Evolutionary conservation across 2,797 vertebrate genomes (phyloP).

Genomic region (Sebastes taczanowskii): DNA sequence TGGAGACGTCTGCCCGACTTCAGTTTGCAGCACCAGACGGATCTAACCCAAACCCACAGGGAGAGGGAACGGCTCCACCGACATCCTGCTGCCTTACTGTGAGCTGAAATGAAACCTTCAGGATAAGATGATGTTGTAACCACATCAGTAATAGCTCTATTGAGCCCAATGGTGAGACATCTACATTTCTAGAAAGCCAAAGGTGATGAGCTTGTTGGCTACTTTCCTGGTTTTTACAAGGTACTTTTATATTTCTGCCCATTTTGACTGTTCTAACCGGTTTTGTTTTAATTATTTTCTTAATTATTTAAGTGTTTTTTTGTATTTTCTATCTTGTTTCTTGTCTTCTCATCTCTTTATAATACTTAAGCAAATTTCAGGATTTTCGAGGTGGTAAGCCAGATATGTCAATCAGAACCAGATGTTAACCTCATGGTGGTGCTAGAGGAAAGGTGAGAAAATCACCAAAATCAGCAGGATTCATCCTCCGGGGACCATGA

Average conservation of each 20-base stretch:
- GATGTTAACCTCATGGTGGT: background rate
- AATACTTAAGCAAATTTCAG: background rate
- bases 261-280: background rate
- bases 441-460: background rate
- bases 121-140: background rate
- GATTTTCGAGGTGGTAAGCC: background rate
- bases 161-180: background rate
- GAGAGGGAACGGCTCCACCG: conserved; percentile 15
- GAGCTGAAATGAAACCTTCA: conserved; percentile 26
- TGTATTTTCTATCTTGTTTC: background rate
- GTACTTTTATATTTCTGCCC: background rate
- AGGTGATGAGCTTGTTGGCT: background rate
- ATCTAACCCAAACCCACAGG: conserved; percentile 41
- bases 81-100: conserved; percentile 21
- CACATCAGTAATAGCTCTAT: background rate
- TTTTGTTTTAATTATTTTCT: background rate
- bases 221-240: background rate
- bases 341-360: background rate
- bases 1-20: conserved; percentile 40
- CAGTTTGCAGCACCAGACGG: conserved; percentile 29
- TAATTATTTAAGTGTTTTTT: background rate
- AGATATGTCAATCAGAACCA: background rate
- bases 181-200: background rate
- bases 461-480: background rate
- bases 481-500: background rate